A percentile compares a stretch with the other conserved stretches of the same genome.
phyloP scores from a whole-genome alignment of 2,888 invertebrate species.

The Palloptera scutellata region DNA sequence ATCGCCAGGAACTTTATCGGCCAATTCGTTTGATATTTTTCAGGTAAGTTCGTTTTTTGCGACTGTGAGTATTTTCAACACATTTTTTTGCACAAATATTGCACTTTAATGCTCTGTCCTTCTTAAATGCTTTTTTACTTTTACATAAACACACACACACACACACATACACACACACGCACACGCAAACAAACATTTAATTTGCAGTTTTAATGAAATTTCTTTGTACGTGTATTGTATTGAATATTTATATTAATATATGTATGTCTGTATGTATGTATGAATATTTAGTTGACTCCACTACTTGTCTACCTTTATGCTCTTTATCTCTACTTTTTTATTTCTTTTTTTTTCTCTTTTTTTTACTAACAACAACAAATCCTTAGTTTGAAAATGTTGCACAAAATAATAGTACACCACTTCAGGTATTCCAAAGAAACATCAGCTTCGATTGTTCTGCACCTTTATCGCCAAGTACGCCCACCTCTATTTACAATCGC shows the following conservation, averaged over 20 bases:
- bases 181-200: background rate
- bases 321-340: slow-evolving; percentile 20
- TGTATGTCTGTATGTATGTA: no score
- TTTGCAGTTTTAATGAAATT: background rate
- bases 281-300: background rate
- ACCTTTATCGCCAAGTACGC: slow-evolving; percentile 64
- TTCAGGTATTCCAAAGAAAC: slow-evolving; percentile 65
- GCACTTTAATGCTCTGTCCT: slow-evolving; percentile 17
- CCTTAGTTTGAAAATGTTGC: slow-evolving; percentile 64
- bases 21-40: slow-evolving; percentile 60
- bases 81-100: slow-evolving; percentile 5
- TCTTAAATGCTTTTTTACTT: background rate
- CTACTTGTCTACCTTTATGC: slow-evolving; percentile 1
- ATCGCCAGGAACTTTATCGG: slow-evolving; percentile 54
- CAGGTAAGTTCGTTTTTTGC: slow-evolving; percentile 52
- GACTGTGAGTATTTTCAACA: background rate
- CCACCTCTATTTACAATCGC: slow-evolving; percentile 63
- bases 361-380: slow-evolving; percentile 30
- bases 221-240: no score
- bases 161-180: background rate
- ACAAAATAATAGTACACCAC: slow-evolving; percentile 64
- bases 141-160: background rate
- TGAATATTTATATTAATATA: no score
- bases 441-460: slow-evolving; percentile 65
- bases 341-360: slow-evolving; percentile 24